Evolutionary conservation across 2,888 invertebrate genomes (phyloP), one percentile per base, ranked within the genome.

Genomic region (Erpobdella octoculata): DNA sequence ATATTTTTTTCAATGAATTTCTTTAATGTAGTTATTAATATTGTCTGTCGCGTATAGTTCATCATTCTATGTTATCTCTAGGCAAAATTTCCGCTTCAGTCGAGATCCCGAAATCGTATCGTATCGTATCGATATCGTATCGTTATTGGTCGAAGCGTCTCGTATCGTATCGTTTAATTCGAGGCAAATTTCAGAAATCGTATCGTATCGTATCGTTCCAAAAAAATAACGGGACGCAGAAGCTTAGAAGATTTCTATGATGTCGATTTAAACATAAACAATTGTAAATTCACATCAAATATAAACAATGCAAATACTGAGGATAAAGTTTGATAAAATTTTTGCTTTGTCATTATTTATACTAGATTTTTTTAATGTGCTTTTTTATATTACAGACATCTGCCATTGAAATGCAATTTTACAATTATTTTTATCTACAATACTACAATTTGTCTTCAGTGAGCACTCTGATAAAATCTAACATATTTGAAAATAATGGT

Each of bases 271-370:
- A 38, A 31, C n/a, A 65, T 72, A 31, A 35, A 46, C 5, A 72
- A 36, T 31, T 70, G 70, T n/a, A 62, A 33, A 2, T 72, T 72
- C 46, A 12, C 37, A 25, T 41, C 37, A 21, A 72, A 72, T 62
- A 62, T 62, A n/a, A 35, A 6, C 31, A 9, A 62, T 35, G n/a
- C 31, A 12, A 62, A 31, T 62, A 33, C 6, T 6, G 33, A 62
- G 28, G 31, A 62, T 62, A 33, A 62, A 31, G 62, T 62, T 6
- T n/a, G 31, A 33, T 21, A 21, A 9, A 5, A 62, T 5, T 5
- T 62, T 33, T 9, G 21, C 9, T 15, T 15, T 41, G 46, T 41
- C n/a, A 15, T 12, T 15, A n/a, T 41, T 41, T 15, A 12, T 12
- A 41, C 46, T 41, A 12, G 59, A 38, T 33, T 70, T 21, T 9